Evolutionary conservation across 2,888 invertebrate species (phyloP), one percentile per base, ranked within the genome.

Genomic region (Pachymerium ferrugineum): DNA sequence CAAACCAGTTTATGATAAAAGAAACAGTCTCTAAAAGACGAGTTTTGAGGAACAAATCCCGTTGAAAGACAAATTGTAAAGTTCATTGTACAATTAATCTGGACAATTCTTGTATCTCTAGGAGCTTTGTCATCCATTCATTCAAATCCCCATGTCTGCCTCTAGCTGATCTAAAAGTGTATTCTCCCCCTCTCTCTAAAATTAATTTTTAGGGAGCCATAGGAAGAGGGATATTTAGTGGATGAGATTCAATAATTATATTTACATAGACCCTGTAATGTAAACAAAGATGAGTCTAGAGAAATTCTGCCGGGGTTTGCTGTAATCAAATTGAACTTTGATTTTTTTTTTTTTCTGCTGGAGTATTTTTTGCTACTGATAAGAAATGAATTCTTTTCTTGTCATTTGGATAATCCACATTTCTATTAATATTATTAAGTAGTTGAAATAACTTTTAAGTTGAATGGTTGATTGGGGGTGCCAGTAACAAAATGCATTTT

Each of bases 61-160:
- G 25, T 25, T 25, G 22, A 54, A 54, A 54, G 28, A 62, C 22
- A 62, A 62, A 62, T 62, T 62, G 62, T 28, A 25, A 25, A 62
- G 62, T 62, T 62, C 62, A 62, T 62, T 62, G 62, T 62, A 62
- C 62, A 62, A 62, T 62, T 62, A 62, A 62, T 62, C 62, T 25
- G 62, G 28, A 62, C 62, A 62, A 62, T 62, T 62, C 62, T 62
- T 62, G 62, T 62, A 62, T 62, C 62, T 62, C 62, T n/a, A 62
- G 28, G 62, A 62, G 62, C 22, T 62, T 62, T 62, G 62, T 62
- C 62, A 22, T 62, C 62, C 28, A 62, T 62, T 62, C 10, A 62
- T 28, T 62, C 62, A 62, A 62, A 62, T 62, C 62, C 62, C 28
- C 62, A 25, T 22, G 62, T 62, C 62, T 62, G 62, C 25, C 62